Evolutionary conservation across 2,113 vertebrate genomes (phyloP), one percentile per base, ranked within the genome.

Genomic region (Anhinga anhinga): DNA sequence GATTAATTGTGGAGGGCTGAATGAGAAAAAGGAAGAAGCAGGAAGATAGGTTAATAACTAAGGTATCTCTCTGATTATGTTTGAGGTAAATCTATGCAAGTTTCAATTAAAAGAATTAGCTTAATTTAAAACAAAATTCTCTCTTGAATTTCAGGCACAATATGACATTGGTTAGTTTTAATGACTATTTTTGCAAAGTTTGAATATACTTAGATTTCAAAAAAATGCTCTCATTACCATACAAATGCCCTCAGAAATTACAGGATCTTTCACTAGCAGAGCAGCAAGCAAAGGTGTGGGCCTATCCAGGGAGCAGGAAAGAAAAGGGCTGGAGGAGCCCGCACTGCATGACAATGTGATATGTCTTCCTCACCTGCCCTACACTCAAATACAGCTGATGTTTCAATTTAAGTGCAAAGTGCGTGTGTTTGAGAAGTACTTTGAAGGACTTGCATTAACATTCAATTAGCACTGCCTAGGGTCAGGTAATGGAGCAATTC

Each of bases 291-390:
- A 47, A 86, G 9, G 2, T 49, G 30, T 62, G 30, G 5, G 12
- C 34, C 25, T 86, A 11, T 42, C 21, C 19, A 71, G 23, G 59
- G 10, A 93, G 45, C 14, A 82, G 40, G 38, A 86, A 63, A 84
- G 32, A 67, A 58, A 50, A 53, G 9, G 20, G 7, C 49, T 95
- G 42, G 50, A 86, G 63, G 21, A 34, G 3, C 18, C 61, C 4
- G 1, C 10, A 9, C 19, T 72, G 9, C 9, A 13, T 5, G 3
- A 56, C 42, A 32, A 55, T 0, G 0, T 9, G 9, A 21, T 2
- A 0, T 14, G 19, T 62, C 65, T 83, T 58, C 38, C 55, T 80
- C 3, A 1, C 52, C 26, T 58, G 19, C 22, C 32, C 55, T 83
- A 12, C 11, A 4, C 29, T 71, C 69, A 36, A 4, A 12, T 15